A percentile compares a stretch with the other conserved stretches of the same genome.
Conservation (phyloP, 2,888 invertebrate genomes). For the Troglohyphantes excavatus region DNA sequence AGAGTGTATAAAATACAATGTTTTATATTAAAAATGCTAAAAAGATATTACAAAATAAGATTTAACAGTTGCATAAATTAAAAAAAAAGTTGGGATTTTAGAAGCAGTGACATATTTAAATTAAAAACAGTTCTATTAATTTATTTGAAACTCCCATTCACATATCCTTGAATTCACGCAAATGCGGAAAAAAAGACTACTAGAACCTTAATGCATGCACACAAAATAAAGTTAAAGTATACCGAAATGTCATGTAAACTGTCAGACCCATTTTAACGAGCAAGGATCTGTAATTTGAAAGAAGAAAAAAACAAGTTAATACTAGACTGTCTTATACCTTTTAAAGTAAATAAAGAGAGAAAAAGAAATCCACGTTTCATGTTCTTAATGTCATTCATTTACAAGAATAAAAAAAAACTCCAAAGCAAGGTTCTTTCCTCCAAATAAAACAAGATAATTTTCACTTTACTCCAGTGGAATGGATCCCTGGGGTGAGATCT, state of each 20-base stretch:
- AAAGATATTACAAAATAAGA: too few relatives aligned
- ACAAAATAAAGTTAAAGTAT: neutral
- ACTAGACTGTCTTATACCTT: neutral
- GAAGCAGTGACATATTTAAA: too few relatives aligned
- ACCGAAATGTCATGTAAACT: conserved; percentile 6
- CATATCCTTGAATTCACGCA: too few relatives aligned
- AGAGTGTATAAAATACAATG: too few relatives aligned
- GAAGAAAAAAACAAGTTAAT: neutral
- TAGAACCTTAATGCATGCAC: neutral
- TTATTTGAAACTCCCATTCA: too few relatives aligned
- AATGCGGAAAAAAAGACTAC: too few relatives aligned
- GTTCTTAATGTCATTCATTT: conserved; percentile 24
- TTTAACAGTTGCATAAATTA: too few relatives aligned
- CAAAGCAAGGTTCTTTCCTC: neutral
- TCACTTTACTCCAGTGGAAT: conserved; percentile 31
- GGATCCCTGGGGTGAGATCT: conserved; percentile 15
- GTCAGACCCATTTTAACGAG: conserved; percentile 11
- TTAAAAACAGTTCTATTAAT: too few relatives aligned
- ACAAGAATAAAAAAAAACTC: neutral
- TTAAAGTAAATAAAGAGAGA: neutral
- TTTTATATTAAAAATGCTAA: too few relatives aligned
- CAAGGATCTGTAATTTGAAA: conserved; percentile 3
- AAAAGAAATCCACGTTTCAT: neutral
- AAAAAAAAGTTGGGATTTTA: too few relatives aligned
- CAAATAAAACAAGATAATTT: conserved; percentile 28